These are phyloP conservation scores for Dysmachus trigonus DNA, from an alignment of 2,888 invertebrate species.

Conservation along the genomic window DNA sequence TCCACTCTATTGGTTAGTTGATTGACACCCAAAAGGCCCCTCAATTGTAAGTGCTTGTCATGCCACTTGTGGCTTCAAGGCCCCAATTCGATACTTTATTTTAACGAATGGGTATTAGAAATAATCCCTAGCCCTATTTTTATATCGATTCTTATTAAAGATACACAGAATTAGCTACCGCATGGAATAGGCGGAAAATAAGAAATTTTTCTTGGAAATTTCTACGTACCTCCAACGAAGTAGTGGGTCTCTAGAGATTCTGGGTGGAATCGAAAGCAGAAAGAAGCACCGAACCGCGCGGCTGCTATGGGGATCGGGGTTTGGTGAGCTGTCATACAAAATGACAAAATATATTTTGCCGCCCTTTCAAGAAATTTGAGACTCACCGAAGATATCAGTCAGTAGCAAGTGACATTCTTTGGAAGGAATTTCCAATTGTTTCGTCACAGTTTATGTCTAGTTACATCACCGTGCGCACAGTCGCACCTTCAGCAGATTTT, in stretches of 20 bases:
- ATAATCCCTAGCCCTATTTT: neutral
- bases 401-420: neutral
- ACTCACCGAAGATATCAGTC: neutral
- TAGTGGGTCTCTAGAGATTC: neutral
- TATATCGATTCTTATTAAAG: neutral
- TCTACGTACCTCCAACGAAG: neutral
- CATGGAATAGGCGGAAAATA: neutral
- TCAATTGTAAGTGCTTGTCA: neutral
- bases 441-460: neutral
- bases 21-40: slow-evolving; percentile 16
- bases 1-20: slow-evolving; percentile 5
- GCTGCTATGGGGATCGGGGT: neutral
- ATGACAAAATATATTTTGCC: neutral
- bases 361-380: neutral
- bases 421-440: neutral
- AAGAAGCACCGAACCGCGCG: neutral
- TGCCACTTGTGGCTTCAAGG: neutral
- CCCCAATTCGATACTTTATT: neutral
- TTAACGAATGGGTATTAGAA: neutral
- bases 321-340: neutral
- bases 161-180: neutral
- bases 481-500: neutral
- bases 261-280: neutral
- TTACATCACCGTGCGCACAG: neutral
- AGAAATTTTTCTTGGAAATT: neutral